Base-by-base conservation (phyloP, 2,113 vertebrate genomes). In the Chlorocebus sabaeus region DNA sequence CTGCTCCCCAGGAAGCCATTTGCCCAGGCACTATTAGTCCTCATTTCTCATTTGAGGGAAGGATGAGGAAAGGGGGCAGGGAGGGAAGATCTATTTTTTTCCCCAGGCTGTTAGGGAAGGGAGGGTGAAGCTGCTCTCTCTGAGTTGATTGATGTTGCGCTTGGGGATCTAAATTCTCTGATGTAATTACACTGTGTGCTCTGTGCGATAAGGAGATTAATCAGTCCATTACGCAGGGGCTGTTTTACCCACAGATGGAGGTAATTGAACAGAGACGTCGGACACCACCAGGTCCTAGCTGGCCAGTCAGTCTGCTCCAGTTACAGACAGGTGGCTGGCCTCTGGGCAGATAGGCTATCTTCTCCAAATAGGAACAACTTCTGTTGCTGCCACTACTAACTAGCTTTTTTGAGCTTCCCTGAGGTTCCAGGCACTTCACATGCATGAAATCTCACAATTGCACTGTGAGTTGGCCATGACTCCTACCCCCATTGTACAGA, bases 151-250 rank as follows among this genome's bases (percentile, higher is more conserved):
- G 99, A 99, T 99, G 98, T 98, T 95, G 84, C 96, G 97, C 99
- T 99, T 98, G 89, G 97, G 97, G 98, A 98, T 98, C 98, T 95
- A 95, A 98, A 99, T 98, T 98, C 99, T 98, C 97, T 98, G 98
- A 98, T 98, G 98, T 99, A 99, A 99, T 99, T 99, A 99, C 99
- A 99, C 99, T 98, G 98, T 99, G 99, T 98, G 99, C 98, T 98
- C 98, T 93, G 93, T 96, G 96, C 95, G 99, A 99, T 99, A 99
- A 99, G 99, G 98, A 99, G 99, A 99, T 99, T 98, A 99, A 99
- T 99, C 99, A 99, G 99, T 98, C 98, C 98, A 98, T 99, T 99
- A 98, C 97, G 94, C 98, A 97, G 96, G 96, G 97, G 93, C 97
- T 97, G 96, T 95, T 98, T 97, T 98, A 98, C 98, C 98, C 97